Base-by-base conservation (phyloP, 1,140 invertebrate genomes). In the Zaprionus gabonicus region DNA sequence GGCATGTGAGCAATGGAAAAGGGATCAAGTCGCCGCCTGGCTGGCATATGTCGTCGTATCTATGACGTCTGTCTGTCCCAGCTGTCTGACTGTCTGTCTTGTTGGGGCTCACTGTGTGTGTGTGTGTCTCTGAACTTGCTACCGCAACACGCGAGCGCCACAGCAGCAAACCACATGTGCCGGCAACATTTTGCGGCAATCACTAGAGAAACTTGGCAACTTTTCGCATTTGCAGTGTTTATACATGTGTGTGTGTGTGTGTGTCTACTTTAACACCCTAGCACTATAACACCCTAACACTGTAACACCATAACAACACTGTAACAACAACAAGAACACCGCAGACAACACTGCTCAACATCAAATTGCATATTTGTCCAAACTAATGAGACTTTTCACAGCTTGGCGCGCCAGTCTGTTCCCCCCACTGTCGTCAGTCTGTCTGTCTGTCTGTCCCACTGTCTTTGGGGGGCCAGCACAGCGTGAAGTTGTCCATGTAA, bases 331-430 rank as follows among this genome's bases (percentile, higher is more conserved):
- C 23, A 62, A 51, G 46, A 51, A 51, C 46, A 51, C 46, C 17
- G 46, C 46, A 51, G 17, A 12, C 57, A 83, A 63, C 71, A 82
- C 79, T 80, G 63, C 63, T 58, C 41, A 72, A 78, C 71, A 71
- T 78, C 71, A 76, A 76, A 80, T 81, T 76, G 85, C 85, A 88
- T 91, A 88, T 88, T 88, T 88, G 85, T 88, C 85, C 79, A 88
- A 88, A 91, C 85, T 88, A 88, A 88, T 88, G 84, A 90, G 84
- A 88, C 85, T 88, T 88, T 88, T 88, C 84, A 90, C 85, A 88
- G 85, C 85, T 88, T 76, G 73, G 71, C 86, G 76, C 80, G 76
- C 80, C 55, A 67, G 57, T 51, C 34, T 41, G 28, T 31, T 17
- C 25, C n/a, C 15, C n/a, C 28, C 20, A 34, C 31, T 34, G 31